A percentile compares a stretch with the other conserved stretches of the same genome.
Conservation (phyloP, 2,113 vertebrate species). For the Tetraodon nigroviridis region DNA sequence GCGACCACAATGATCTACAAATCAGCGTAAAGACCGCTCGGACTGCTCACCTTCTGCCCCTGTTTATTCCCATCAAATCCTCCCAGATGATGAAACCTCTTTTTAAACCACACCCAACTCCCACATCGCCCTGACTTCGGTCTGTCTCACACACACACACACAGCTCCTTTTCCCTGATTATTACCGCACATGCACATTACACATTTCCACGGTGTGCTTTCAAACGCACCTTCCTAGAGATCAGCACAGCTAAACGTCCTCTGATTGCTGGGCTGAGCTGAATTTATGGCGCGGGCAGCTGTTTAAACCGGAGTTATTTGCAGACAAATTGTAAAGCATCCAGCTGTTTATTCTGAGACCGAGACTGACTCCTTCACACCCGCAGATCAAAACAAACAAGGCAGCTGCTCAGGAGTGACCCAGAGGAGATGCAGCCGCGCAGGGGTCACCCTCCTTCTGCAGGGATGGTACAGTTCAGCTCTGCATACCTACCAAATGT, state of each 20-base stretch:
- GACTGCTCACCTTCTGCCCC: slow-evolving; percentile 12
- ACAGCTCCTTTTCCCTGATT: background rate
- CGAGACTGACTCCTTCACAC: slow-evolving; percentile 60
- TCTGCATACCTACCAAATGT: slow-evolving; percentile 6
- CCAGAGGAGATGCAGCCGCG: slow-evolving; percentile 15
- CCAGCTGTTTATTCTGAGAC: slow-evolving; percentile 72
- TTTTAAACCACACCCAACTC: background rate
- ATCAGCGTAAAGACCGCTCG: slow-evolving; percentile 13
- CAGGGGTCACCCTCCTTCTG: background rate
- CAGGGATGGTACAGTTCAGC: background rate
- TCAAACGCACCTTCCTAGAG: slow-evolving; percentile 23
- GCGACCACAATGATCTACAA: slow-evolving; percentile 19
- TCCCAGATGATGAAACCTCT: slow-evolving; percentile 3
- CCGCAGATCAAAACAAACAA: slow-evolving; percentile 66
- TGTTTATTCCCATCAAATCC: slow-evolving; percentile 2
- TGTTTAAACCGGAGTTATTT: slow-evolving; percentile 74
- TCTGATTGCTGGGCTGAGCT: slow-evolving; percentile 15
- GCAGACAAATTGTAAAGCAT: slow-evolving; percentile 69
- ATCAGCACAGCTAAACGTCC: slow-evolving; percentile 1
- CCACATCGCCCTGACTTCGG: slow-evolving; percentile 1
- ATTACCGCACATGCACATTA: background rate
- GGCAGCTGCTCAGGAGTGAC: slow-evolving; percentile 27
- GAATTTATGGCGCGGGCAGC: slow-evolving; percentile 65
- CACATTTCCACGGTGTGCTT: slow-evolving; percentile 10
- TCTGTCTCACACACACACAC: background rate